Evolutionary conservation across 2,888 invertebrate genomes (phyloP), one percentile per base, ranked within the genome.

Genomic region (Lissonota sp.): DNA sequence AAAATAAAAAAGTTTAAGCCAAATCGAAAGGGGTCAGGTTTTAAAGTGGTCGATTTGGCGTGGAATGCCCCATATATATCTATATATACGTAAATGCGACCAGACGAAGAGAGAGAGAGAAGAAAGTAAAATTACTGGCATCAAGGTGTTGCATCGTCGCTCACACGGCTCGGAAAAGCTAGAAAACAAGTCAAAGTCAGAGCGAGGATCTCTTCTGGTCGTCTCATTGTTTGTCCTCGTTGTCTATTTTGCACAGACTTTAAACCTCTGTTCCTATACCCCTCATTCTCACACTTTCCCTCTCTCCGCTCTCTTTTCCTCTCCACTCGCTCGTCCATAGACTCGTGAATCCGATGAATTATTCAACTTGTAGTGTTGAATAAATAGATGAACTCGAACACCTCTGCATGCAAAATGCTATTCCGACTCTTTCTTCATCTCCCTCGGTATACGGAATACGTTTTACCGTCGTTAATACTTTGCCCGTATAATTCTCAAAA

Each of bases 301-400:
- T 64, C 63, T 37, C 12, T 39, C 10, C n/a, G n/a, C n/a, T n/a
- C n/a, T n/a, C n/a, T n/a, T 64, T 26, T 26, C n/a, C n/a, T n/a
- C n/a, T n/a, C n/a, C n/a, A 26, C 26, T 26, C 49, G 26, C 39
- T 14, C 42, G 42, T 53, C 39, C 12, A 39, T 53, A 16, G 42
- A 69, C 57, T 71, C 40, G 16, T 44, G 39, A 58, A 71, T 51
- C 39, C 66, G 66, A 75, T 80, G 75, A 80, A 80, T 80, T 80
- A 80, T 80, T 80, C 79, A 80, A 55, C 70, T 66, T 60, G 79
- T 46, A 74, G 64, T 70, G 74, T 74, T 74, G 73, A 73, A 79
- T 79, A 79, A 79, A 79, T 57, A 74, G 46, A 75, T 49, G 55
- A 58, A 67, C 51, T 67, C 66, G 66, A 53, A 58, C 66, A 12